Base-by-base conservation (phyloP, 1,140 invertebrate genomes). In the Drosophila kurseongensis region DNA sequence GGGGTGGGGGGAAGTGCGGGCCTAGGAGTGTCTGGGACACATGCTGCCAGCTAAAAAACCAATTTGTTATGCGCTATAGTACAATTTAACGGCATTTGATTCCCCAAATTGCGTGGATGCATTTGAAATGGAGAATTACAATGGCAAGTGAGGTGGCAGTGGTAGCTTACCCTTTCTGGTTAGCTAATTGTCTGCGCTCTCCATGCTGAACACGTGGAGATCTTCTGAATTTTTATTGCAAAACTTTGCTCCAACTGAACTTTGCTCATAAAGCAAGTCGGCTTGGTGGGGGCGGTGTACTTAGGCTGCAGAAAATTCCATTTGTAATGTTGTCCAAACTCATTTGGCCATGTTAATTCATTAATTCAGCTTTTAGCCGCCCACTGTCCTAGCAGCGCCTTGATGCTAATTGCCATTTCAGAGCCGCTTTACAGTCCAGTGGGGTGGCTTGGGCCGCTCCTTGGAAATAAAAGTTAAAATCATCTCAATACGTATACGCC, bases 311-410 rank as follows among this genome's bases (percentile, higher is more conserved):
- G 27, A 18, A 29, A 52, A 48, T 60, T 79, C 79, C 79, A 80
- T 79, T 89, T 80, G 75, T 61, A 75, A 48, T 73, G 72, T 74
- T 90, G 86, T 74, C 69, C 60, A 55, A 82, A 78, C 86, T 78
- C 81, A 83, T 90, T 90, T 90, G 73, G 69, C 69, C 86, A 69
- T 86, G 86, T 90, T 90, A 90, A 90, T 90, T 86, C 86, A 90
- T 90, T 90, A 90, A 90, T 86, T 75, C 72, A 73, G 76, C 74
- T 77, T 73, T 80, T 68, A 82, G 65, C 75, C 42, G 32, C 61
- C 60, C 44, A 61, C 35, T 81, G 65, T 78, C 83, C 81, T 77
- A 48, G 47, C 68, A 40, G 29, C 2, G 14, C 35, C 40, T 47
- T 36, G 58, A 60, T 60, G 67, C 69, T 90, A 86, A 90, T 90